Conservation (phyloP, 2,113 vertebrate genomes). For the Chloroceryle aenea region DNA sequence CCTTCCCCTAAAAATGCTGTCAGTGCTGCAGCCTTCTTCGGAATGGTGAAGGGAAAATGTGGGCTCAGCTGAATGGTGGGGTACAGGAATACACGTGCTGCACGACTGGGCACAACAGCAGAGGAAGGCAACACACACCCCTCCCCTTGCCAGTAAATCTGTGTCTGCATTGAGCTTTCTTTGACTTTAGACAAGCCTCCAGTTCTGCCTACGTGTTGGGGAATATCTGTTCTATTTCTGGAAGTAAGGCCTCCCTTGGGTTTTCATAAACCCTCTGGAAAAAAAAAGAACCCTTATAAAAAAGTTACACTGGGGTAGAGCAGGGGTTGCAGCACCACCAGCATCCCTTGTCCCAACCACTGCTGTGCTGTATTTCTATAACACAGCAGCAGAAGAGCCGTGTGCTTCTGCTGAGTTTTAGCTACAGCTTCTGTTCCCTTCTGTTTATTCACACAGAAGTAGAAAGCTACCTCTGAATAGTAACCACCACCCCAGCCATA, state of each 20-base stretch:
- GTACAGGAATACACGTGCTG: background rate
- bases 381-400: background rate
- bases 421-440: background rate
- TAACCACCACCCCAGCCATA: background rate
- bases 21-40: fast-evolving
- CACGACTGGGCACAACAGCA: background rate
- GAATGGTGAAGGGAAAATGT: background rate
- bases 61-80: background rate
- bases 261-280: background rate
- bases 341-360: background rate
- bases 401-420: background rate
- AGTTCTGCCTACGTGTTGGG: background rate
- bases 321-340: background rate
- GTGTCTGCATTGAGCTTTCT: background rate
- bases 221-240: background rate
- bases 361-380: background rate
- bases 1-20: background rate
- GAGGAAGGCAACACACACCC: background rate
- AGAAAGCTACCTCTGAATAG: background rate
- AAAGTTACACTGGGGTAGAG: background rate
- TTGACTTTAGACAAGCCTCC: background rate
- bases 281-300: background rate
- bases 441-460: background rate
- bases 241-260: background rate
- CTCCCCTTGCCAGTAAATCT: background rate